These are phyloP conservation scores for human DNA, from an alignment of 2,113 vertebrate genomes.

Conservation along the genomic window GRCh38 chr2:234075501-234076000, in stretches of 20 bases:
- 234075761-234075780: not conserved
- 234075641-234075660: not conserved
- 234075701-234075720: not conserved
- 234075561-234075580: not conserved
- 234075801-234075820: not conserved
- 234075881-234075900: not conserved
- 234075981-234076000: too few relatives aligned
- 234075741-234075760: not conserved
- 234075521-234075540: not conserved
- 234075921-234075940: fast-evolving
- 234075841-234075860: not conserved
- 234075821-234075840: not conserved
- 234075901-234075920: too few relatives aligned
- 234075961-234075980: not conserved
- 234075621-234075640: not conserved
- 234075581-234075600: not conserved
- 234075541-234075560: not conserved
- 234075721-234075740: not conserved
- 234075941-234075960: not conserved
- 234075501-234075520: not conserved
- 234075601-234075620: too few relatives aligned
- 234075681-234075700: not conserved
- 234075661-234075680: not conserved
- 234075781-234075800: fast-evolving
- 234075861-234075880: fast-evolving